A percentile compares a stretch with the other conserved stretches of the same genome.
Evolutionary conservation across 1,140 invertebrate genomes (phyloP).

Genomic region (Phortica variegata): DNA sequence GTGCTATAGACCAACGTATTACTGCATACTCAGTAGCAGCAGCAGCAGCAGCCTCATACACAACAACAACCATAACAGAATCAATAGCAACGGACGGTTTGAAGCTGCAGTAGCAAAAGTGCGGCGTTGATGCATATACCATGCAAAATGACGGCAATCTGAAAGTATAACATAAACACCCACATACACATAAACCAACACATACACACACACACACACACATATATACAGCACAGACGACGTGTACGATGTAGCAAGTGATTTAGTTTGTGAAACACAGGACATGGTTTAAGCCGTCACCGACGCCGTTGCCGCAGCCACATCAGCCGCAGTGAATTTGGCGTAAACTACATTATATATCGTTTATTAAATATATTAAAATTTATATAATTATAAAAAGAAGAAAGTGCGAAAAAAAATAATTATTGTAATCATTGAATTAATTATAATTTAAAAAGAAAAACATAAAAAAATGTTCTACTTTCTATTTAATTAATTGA

Average conservation of each 20-base stretch:
- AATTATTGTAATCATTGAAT: slow-evolving; percentile 56
- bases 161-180: slow-evolving; percentile 17
- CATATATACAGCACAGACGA: slow-evolving; percentile 34
- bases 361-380: slow-evolving; percentile 57
- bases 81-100: slow-evolving; percentile 7
- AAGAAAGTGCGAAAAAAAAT: slow-evolving; percentile 42
- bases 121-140: too few relatives aligned
- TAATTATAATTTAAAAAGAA: slow-evolving; percentile 53
- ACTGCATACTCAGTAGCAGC: slow-evolving; percentile 20
- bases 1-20: slow-evolving; percentile 39
- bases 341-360: slow-evolving; percentile 55
- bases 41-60: slow-evolving; percentile 17
- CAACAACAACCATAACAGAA: slow-evolving; percentile 15
- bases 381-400: slow-evolving; percentile 56
- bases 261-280: too few relatives aligned
- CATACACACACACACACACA: slow-evolving; percentile 32
- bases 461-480: slow-evolving; percentile 28
- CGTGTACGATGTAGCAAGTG: too few relatives aligned
- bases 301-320: slow-evolving; percentile 19
- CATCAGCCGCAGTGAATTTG: slow-evolving; percentile 44
- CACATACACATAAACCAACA: slow-evolving; percentile 23
- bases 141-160: too few relatives aligned
- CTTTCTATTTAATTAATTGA: slow-evolving; percentile 10
- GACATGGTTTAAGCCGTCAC: too few relatives aligned
- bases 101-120: slow-evolving; percentile 14